phyloP scores from a whole-genome alignment of 2,888 invertebrate genomes.

The Trimorus sp. region DNA sequence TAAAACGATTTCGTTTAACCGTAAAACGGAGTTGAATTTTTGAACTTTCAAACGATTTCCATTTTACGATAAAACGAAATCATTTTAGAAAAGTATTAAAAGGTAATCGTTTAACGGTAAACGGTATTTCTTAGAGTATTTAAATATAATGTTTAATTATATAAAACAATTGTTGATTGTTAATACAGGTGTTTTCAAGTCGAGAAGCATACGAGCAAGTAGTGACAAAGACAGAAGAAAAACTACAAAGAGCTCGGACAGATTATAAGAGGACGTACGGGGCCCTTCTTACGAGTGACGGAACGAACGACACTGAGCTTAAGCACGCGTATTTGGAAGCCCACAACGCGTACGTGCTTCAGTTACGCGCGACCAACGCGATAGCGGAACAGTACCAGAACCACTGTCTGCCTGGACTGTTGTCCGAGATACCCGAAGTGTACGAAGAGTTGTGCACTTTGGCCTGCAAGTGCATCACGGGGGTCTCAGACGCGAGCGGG shows the following conservation, averaged over 20 bases:
- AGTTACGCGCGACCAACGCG: constrained; percentile 95
- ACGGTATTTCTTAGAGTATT: no score
- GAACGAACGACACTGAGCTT: constrained; percentile 83
- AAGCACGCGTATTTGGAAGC: constrained; percentile 91
- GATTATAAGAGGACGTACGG: constrained; percentile 94
- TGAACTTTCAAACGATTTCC: no score
- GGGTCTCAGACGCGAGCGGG: constrained; percentile 92
- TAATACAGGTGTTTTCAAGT: constrained; percentile 87
- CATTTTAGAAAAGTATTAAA: no score
- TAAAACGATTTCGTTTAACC: no score
- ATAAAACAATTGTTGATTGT: no score
- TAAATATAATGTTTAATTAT: no score
- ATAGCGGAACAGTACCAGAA: constrained; percentile 95
- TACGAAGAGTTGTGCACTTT: constrained; percentile 91
- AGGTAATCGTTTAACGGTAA: no score
- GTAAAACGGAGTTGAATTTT: no score
- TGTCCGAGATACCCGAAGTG: constrained; percentile 96
- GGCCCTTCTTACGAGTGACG: constrained; percentile 86
- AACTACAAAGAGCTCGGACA: constrained; percentile 90
- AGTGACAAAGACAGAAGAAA: constrained; percentile 92
- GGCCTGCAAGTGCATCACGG: constrained; percentile 82
- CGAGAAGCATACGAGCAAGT: constrained; percentile 95
- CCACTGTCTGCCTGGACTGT: constrained; percentile 91
- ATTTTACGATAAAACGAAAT: no score
- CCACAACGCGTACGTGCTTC: constrained; percentile 96